phyloP scores from a whole-genome alignment of 1,140 invertebrate genomes.

The Dufourea novaeangliae region DNA sequence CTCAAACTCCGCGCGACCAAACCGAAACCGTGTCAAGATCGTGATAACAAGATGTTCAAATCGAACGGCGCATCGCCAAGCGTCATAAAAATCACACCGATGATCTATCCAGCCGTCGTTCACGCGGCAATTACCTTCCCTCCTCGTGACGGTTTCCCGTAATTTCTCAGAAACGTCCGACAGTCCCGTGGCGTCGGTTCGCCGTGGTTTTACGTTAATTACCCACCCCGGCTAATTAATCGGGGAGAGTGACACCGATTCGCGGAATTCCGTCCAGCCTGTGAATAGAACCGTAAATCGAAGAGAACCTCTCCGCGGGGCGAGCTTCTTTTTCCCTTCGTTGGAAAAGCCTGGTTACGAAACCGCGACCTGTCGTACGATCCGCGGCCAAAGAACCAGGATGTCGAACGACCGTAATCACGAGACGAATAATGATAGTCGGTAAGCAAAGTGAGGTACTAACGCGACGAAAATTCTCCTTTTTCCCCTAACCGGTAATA shows the following conservation, averaged over 20 bases:
- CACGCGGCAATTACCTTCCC: conserved; percentile 15
- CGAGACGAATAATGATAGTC: conserved; percentile 8
- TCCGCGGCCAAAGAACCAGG: conserved; percentile 1
- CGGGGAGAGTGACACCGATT: not conserved
- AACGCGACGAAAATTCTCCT: conserved; percentile 14
- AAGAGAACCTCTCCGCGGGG: not conserved
- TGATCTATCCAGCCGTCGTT: not conserved
- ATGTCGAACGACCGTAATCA: conserved; percentile 18
- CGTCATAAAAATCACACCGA: conserved; percentile 1
- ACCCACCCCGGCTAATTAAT: not conserved
- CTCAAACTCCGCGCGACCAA: not conserved
- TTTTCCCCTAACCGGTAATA: not conserved
- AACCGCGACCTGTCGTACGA: conserved; percentile 9
- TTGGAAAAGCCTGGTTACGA: conserved; percentile 11
- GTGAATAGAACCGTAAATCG: conserved; percentile 34
- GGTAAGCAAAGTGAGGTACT: not conserved
- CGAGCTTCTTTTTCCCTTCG: not conserved
- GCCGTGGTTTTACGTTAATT: conserved; percentile 16
- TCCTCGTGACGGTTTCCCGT: not conserved
- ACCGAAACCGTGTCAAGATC: conserved; percentile 8
- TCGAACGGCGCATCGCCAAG: not conserved
- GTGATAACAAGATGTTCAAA: not conserved
- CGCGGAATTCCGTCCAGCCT: not conserved
- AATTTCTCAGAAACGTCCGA: not conserved
- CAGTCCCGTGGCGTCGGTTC: too few species aligned